Evolutionary conservation across 2,113 vertebrate genomes (phyloP).

Genomic region (Centrocercus urophasianus): DNA sequence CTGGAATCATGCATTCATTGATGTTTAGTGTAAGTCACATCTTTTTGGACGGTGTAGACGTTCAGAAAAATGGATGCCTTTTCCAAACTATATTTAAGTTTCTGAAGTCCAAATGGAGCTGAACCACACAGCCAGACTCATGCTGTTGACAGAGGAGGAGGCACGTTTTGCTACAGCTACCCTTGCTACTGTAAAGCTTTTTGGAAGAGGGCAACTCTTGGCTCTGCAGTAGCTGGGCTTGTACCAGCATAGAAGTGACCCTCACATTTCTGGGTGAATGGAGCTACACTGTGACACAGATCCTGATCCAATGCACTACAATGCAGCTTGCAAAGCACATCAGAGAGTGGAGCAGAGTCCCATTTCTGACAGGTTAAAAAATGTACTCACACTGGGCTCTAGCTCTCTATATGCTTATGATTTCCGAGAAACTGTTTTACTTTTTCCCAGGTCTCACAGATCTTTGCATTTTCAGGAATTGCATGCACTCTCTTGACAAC

Average conservation of each 20-base stretch:
- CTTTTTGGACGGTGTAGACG: not conserved
- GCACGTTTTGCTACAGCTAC: not conserved
- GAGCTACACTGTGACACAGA: slow-evolving; percentile 13
- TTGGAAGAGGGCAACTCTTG: slow-evolving; percentile 15
- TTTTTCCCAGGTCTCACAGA: not conserved
- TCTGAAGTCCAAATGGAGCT: not conserved
- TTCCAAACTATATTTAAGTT: not conserved
- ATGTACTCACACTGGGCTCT: not conserved
- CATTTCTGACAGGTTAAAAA: not conserved
- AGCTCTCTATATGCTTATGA: not conserved
- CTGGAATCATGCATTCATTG: not conserved
- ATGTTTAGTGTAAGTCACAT: not conserved
- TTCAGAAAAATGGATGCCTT: not conserved
- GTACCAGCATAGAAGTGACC: not conserved
- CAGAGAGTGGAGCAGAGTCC: not conserved
- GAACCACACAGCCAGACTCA: not conserved
- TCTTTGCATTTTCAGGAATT: not conserved
- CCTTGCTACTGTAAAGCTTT: not conserved
- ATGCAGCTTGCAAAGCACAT: slow-evolving; percentile 10
- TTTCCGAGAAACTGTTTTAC: not conserved
- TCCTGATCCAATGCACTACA: slow-evolving; percentile 31
- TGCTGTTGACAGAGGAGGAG: not conserved
- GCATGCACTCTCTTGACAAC: not conserved
- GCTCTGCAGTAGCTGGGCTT: not conserved
- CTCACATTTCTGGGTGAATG: slow-evolving; percentile 43